These are phyloP conservation scores for Sussaba pulchella DNA, from an alignment of 2,888 invertebrate genomes.

Conservation along the genomic window DNA sequence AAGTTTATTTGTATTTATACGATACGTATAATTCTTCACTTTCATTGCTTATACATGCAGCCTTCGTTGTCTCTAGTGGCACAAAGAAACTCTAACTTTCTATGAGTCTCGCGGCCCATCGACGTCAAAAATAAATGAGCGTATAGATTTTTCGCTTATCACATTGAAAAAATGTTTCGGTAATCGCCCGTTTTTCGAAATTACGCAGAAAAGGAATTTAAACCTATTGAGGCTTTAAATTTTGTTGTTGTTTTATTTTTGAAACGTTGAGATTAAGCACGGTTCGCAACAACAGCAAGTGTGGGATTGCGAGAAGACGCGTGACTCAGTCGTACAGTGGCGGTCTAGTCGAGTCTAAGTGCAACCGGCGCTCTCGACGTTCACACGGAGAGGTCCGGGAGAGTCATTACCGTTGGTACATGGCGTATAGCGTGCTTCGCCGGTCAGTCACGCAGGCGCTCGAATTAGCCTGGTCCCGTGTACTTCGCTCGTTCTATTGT, in stretches of 20 bases:
- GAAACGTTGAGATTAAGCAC: neutral
- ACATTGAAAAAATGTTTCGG: too few relatives aligned
- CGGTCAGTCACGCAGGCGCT: slow-evolving; percentile 44
- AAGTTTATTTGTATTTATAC: slow-evolving; percentile 30
- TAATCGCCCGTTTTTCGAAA: too few relatives aligned
- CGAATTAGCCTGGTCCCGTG: slow-evolving; percentile 38
- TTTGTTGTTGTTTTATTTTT: neutral
- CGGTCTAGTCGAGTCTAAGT: slow-evolving; percentile 22
- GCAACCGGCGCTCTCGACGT: slow-evolving; percentile 27
- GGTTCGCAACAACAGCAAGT: neutral
- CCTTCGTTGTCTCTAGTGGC: slow-evolving; percentile 2
- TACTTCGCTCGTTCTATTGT: slow-evolving; percentile 26
- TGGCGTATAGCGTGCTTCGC: slow-evolving; percentile 19
- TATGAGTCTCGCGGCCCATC: too few relatives aligned
- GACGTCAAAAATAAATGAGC: too few relatives aligned
- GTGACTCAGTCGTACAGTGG: slow-evolving; percentile 10
- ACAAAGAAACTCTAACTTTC: neutral
- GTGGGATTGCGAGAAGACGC: neutral
- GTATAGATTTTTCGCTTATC: too few relatives aligned
- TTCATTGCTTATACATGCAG: slow-evolving; percentile 5
- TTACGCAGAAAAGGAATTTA: too few relatives aligned
- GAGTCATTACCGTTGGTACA: slow-evolving; percentile 37
- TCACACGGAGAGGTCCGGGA: slow-evolving; percentile 6
- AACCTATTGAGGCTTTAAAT: too few relatives aligned
- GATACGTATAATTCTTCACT: slow-evolving; percentile 6